Conservation (phyloP, 2,113 vertebrate species). For the Tyrannus savana region DNA sequence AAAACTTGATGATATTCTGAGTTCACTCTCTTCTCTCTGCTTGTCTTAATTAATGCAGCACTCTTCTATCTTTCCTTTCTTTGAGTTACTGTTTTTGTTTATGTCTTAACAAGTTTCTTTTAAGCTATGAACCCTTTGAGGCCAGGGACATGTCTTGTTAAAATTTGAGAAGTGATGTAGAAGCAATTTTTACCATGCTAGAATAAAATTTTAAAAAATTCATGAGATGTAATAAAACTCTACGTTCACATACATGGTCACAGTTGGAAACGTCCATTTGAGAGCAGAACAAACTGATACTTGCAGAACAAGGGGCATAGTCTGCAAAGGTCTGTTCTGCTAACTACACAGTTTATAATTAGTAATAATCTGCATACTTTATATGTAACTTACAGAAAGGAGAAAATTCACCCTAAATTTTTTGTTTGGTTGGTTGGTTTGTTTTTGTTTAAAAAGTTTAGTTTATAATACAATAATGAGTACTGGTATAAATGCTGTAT, state of each 20-base stretch:
- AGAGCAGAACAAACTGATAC: background rate
- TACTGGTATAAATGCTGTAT: background rate
- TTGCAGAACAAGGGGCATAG: background rate
- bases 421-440: no score
- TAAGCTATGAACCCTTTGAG: background rate
- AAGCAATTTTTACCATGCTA: background rate
- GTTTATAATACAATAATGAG: background rate
- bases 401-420: background rate
- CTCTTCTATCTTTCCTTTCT: background rate
- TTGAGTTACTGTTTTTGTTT: background rate
- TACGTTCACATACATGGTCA: background rate
- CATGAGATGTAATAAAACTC: background rate
- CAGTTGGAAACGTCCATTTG: background rate
- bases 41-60: background rate
- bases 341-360: background rate
- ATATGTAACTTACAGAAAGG: background rate
- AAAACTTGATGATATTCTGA: background rate
- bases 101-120: conserved; percentile 31
- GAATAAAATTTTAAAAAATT: conserved; percentile 21
- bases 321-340: background rate
- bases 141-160: background rate
- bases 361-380: background rate
- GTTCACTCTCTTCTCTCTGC: background rate
- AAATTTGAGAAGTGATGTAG: conserved; percentile 1
- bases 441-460: background rate